Evolutionary conservation across 2,113 vertebrate genomes (phyloP).

Genomic region (Trogon melanurus): DNA sequence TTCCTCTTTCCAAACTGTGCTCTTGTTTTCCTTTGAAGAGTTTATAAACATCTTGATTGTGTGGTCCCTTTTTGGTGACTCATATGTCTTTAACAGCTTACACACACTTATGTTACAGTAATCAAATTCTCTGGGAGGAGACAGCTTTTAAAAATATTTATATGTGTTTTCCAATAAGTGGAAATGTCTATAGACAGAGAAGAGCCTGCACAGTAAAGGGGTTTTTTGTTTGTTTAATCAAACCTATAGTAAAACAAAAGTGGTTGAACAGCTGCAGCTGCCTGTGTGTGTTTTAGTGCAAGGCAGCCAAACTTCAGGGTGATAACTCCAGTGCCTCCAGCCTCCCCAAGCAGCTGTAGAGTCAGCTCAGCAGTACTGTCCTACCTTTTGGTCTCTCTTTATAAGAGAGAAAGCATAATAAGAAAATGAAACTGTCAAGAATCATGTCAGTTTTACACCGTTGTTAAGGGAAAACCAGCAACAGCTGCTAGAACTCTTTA

Average conservation of each 20-base stretch:
- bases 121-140: slow-evolving; percentile 24
- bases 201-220: background rate
- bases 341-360: background rate
- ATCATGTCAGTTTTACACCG: background rate
- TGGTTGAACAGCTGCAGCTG: background rate
- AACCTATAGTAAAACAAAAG: slow-evolving; percentile 11
- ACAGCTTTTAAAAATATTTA: slow-evolving; percentile 54
- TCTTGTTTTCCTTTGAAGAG: slow-evolving; percentile 5
- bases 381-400: background rate
- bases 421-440: background rate
- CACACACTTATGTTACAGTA: background rate
- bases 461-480: background rate
- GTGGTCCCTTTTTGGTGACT: slow-evolving; percentile 10
- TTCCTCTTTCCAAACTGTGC: background rate
- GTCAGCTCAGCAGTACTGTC: background rate
- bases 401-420: background rate
- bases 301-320: background rate
- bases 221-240: background rate
- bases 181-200: background rate
- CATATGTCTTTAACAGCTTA: background rate
- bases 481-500: background rate
- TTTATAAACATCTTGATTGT: slow-evolving; percentile 25
- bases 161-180: background rate
- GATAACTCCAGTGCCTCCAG: background rate
- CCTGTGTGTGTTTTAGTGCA: background rate